Evolutionary conservation across 2,888 invertebrate species (phyloP).

Genomic region (Diadegma fenestrale): DNA sequence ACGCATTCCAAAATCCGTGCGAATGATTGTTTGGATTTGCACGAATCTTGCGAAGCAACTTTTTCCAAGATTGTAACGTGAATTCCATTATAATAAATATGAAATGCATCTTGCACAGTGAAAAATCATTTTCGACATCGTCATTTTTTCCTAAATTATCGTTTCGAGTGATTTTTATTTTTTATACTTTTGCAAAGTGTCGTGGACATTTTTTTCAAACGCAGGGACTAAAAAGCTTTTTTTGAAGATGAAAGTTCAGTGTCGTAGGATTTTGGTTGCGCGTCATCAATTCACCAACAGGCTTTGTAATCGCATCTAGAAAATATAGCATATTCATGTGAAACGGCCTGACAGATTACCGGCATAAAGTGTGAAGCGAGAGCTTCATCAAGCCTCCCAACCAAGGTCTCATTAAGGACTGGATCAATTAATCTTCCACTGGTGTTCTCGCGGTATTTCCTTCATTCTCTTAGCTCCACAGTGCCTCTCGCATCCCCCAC

Average conservation of each 20-base stretch:
- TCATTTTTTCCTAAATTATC: neutral
- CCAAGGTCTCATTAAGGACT: slow-evolving; percentile 62
- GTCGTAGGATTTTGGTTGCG: neutral
- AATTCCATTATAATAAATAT: neutral
- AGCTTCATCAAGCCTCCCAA: slow-evolving; percentile 51
- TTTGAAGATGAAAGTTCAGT: neutral
- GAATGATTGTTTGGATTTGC: slow-evolving; percentile 24
- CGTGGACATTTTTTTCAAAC: too few relatives aligned
- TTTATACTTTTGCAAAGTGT: too few relatives aligned
- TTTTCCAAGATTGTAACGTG: neutral
- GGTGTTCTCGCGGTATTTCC: slow-evolving; percentile 39
- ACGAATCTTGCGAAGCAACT: too few relatives aligned
- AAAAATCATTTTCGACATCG: neutral
- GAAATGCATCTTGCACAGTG: neutral
- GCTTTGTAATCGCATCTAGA: neutral
- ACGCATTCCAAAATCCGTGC: slow-evolving; percentile 5
- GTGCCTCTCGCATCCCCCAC: neutral
- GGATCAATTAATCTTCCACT: slow-evolving; percentile 64
- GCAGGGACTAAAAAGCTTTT: too few relatives aligned
- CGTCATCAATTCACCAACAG: neutral
- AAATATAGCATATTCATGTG: slow-evolving; percentile 27
- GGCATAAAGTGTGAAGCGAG: slow-evolving; percentile 50
- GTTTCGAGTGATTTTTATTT: too few relatives aligned
- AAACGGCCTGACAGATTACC: slow-evolving; percentile 23
- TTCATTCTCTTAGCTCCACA: slow-evolving; percentile 9